These are phyloP conservation scores for Habroteleia sp. DNA, from an alignment of 2,888 invertebrate genomes.

Conservation along the genomic window DNA sequence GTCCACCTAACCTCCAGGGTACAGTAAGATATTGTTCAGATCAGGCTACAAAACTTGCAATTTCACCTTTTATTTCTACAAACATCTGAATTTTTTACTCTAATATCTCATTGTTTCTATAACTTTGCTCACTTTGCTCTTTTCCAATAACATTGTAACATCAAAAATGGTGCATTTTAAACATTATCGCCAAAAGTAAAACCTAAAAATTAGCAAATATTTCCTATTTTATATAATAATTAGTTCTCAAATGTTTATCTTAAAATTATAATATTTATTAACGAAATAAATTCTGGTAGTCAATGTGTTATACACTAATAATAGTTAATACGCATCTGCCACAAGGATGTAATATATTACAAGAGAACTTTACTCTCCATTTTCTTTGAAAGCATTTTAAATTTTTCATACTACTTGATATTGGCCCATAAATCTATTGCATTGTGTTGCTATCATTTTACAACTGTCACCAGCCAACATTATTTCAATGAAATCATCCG, in stretches of 20 bases:
- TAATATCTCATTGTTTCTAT: slow-evolving; percentile 14
- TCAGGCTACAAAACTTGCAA: slow-evolving; percentile 47
- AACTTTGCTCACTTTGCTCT: slow-evolving; percentile 2
- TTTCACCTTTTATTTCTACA: slow-evolving; percentile 57
- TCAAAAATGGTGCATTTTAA: too few relatives aligned
- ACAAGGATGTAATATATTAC: background rate
- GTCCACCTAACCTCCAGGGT: slow-evolving; percentile 75
- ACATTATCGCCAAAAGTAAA: too few relatives aligned
- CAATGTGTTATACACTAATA: too few relatives aligned
- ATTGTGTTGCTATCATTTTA: slow-evolving; percentile 4
- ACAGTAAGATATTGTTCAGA: slow-evolving; percentile 71
- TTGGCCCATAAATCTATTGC: slow-evolving; percentile 17
- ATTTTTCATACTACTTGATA: slow-evolving; percentile 11
- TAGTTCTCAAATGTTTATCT: too few relatives aligned
- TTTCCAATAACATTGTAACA: slow-evolving; percentile 22
- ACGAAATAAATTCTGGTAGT: too few relatives aligned
- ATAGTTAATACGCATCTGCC: too few relatives aligned
- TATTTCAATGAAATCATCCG: slow-evolving; percentile 76
- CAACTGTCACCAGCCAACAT: slow-evolving; percentile 68
- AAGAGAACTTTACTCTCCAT: background rate
- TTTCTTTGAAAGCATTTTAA: slow-evolving; percentile 1
- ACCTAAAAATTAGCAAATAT: too few relatives aligned
- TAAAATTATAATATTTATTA: too few relatives aligned
- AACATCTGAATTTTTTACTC: slow-evolving; percentile 60
- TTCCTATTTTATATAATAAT: too few relatives aligned